phyloP scores from a whole-genome alignment of 2,797 vertebrate species.

The Phyllotis vaccarum region DNA sequence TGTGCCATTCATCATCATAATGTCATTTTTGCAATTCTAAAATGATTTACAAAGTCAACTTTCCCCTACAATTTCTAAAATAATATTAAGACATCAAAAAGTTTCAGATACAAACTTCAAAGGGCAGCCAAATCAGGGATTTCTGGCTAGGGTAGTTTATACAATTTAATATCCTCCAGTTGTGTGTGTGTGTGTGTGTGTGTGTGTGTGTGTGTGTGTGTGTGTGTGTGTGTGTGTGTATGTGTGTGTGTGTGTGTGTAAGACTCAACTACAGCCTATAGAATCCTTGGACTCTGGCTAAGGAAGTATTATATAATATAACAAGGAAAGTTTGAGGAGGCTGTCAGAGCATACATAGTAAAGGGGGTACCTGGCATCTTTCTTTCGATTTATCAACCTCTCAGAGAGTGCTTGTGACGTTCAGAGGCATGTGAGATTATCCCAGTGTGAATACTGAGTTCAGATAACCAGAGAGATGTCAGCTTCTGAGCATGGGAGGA shows the following conservation, averaged over 20 bases:
- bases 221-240: too few species aligned
- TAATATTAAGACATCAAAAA: conserved; percentile 91
- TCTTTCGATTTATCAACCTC: conserved; percentile 78
- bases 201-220: too few species aligned
- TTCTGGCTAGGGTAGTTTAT: conserved; percentile 91
- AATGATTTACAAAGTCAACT: conserved; percentile 90
- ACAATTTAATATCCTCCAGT: conserved; percentile 92
- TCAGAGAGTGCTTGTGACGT: conserved; percentile 82
- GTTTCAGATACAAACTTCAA: conserved; percentile 90
- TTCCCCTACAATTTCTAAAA: conserved; percentile 89
- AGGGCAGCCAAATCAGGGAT: conserved; percentile 89
- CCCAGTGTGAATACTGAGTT: conserved; percentile 66
- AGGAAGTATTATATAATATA: conserved; percentile 89
- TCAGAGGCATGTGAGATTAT: conserved; percentile 74
- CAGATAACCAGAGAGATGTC: conserved; percentile 78
- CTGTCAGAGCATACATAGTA: conserved; percentile 73
- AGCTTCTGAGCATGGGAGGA: conserved; percentile 61
- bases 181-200: background rate
- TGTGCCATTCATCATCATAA: conserved; percentile 90
- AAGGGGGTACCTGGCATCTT: conserved; percentile 83
- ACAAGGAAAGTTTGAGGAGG: conserved; percentile 60
- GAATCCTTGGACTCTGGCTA: conserved; percentile 90
- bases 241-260: too few species aligned
- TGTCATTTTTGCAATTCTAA: conserved; percentile 89
- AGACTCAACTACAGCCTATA: conserved; percentile 90